Evolutionary conservation across 2,113 vertebrate species (phyloP).

Genomic region (Mustelus asterias): DNA sequence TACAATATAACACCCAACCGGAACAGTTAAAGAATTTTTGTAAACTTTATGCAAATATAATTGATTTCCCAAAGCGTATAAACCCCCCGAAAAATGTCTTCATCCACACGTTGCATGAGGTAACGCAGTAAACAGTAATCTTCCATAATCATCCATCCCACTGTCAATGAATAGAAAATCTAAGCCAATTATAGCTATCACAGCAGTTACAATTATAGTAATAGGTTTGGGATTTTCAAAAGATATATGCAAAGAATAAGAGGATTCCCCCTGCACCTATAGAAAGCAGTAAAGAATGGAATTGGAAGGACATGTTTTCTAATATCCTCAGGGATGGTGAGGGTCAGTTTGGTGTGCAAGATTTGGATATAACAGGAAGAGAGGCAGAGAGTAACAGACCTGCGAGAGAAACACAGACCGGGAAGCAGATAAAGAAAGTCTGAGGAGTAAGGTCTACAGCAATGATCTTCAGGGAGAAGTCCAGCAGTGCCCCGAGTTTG

Average conservation of each 20-base stretch:
- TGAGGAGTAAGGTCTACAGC: too few species aligned
- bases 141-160: background rate
- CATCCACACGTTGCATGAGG: background rate
- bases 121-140: background rate
- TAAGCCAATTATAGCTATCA: background rate
- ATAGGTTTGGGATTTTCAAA: background rate
- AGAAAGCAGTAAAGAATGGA: background rate
- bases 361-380: too few species aligned
- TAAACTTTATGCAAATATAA: background rate
- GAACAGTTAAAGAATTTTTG: background rate
- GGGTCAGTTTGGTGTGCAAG: background rate
- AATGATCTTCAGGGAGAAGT: too few species aligned
- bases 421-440: too few species aligned
- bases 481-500: too few species aligned
- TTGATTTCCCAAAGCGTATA: background rate
- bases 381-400: too few species aligned
- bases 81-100: background rate
- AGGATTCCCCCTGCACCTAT: background rate
- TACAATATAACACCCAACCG: background rate
- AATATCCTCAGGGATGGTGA: background rate
- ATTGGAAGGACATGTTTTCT: background rate
- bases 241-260: background rate
- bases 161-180: background rate
- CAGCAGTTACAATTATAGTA: background rate
- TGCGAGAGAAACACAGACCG: too few species aligned